A percentile compares a stretch with the other conserved stretches of the same genome.
phyloP scores from a whole-genome alignment of 2,113 vertebrate species.

The Prinia subflava region DNA sequence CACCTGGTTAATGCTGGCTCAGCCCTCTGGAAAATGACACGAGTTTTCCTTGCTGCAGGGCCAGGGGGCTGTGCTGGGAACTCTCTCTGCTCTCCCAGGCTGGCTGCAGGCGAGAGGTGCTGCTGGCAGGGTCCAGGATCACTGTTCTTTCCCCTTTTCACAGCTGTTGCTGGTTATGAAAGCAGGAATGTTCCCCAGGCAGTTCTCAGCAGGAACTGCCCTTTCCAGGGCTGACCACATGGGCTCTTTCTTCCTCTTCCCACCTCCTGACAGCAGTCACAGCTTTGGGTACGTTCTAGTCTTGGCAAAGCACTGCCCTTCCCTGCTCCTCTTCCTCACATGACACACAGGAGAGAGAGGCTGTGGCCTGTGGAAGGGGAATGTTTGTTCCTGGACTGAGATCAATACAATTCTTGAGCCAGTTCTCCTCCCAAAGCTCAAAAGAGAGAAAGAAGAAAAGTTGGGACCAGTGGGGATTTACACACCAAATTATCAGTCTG shows the following conservation, averaged over 20 bases:
- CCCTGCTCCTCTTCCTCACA: not conserved
- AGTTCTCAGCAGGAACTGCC: constrained; percentile 12
- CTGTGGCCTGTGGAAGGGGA: not conserved
- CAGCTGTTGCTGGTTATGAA: constrained; percentile 48
- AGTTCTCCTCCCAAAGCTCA: not conserved
- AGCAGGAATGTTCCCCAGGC: constrained; percentile 3
- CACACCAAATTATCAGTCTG: not conserved
- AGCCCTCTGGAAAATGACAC: constrained; percentile 42
- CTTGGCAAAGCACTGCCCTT: not conserved
- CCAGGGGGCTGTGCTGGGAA: constrained; percentile 4
- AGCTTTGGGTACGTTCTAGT: not conserved
- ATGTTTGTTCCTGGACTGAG: not conserved
- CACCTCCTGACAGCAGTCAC: not conserved
- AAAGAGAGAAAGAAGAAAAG: not conserved
- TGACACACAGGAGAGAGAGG: not conserved
- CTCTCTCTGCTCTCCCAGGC: not conserved
- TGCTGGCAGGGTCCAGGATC: not conserved
- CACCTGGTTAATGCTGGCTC: constrained; percentile 30
- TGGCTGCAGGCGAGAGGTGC: not conserved
- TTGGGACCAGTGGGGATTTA: not conserved
- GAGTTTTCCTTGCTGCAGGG: not conserved
- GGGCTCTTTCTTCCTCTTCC: not conserved
- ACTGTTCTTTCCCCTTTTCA: not conserved
- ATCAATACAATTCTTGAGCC: not conserved
- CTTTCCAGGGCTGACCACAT: not conserved